A percentile compares a stretch with the other conserved stretches of the same genome.
These are phyloP conservation scores for Autographa pulchrina DNA, from an alignment of 2,888 invertebrate species.

Conservation along the genomic window DNA sequence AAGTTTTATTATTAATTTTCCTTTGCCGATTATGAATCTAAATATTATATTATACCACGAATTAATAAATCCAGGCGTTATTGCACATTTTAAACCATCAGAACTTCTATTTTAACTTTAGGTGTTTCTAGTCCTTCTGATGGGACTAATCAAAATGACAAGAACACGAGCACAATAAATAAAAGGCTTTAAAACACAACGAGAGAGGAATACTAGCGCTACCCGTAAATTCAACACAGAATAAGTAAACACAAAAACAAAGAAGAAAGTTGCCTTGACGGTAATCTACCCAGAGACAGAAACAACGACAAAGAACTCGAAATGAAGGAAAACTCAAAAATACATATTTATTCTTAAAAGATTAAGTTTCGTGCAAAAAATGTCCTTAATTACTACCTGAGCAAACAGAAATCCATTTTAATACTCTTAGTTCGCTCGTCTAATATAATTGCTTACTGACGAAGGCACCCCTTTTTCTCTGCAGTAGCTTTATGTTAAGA, in stretches of 20 bases:
- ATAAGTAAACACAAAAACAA: conserved; percentile 4
- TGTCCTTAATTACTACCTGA: conserved; percentile 39
- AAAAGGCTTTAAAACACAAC: neutral
- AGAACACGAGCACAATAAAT: neutral
- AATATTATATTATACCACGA: too few species aligned
- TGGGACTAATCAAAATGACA: neutral
- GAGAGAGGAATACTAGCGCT: neutral
- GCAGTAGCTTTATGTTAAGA: conserved; percentile 20
- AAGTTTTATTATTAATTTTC: too few species aligned
- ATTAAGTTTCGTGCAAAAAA: conserved; percentile 21
- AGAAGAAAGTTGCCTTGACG: neutral
- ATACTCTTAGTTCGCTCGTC: conserved; percentile 16
- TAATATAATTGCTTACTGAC: conserved; percentile 26
- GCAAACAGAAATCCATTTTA: conserved; percentile 31
- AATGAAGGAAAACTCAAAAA: conserved; percentile 21
- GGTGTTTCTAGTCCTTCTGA: neutral
- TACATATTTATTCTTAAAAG: conserved; percentile 38
- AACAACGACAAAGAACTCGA: neutral
- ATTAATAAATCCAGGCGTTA: too few species aligned
- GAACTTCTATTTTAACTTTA: neutral
- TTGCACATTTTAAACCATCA: neutral
- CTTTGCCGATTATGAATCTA: too few species aligned
- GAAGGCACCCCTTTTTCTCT: conserved; percentile 18
- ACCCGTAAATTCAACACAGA: neutral
- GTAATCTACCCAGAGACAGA: neutral